Evolutionary conservation across 2,888 invertebrate species (phyloP), one percentile per base, ranked within the genome.

Genomic region (Lithophane socia): DNA sequence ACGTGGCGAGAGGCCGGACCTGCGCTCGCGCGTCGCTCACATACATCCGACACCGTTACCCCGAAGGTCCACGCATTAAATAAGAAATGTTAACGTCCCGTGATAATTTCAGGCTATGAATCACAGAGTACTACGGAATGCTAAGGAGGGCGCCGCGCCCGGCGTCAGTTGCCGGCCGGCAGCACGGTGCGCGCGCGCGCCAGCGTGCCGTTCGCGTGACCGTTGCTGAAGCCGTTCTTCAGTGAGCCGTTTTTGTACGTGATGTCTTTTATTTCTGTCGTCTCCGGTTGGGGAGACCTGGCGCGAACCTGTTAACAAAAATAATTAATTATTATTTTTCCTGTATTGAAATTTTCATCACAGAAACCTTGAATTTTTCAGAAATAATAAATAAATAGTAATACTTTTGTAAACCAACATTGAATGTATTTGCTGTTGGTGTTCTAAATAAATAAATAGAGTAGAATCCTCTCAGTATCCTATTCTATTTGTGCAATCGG

Each of bases 131-230:
- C 73, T 89, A 89, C 88, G 92, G 93, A 92, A 91, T 92, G 93
- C 89, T 87, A 83, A 75, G 83, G 87, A 7, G 83, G 86, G 82
- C 86, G 87, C 85, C 89, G 75, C 85, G 89, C 70, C 89, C 90
- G 80, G 81, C 91, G 95, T 96, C 96, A 96, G 96, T 96, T 96
- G 87, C 96, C 95, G 87, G 96, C 96, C 63, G 96, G 95, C 88
- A 96, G 93, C 80, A 95, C 95, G 74, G 96, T 94, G 82, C 96
- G 95, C 84, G 94, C 94, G 87, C 94, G 94, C 81, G 84, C 86
- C 21, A 88, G 8, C 80, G 87, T 60, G 8, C 92, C 93, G 90
- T 91, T 90, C 81, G 91, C 80, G 91, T 94, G 94, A 0, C 95
- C 95, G 91, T 95, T 95, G 90, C 91, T 94, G 92, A 88, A 94